A percentile compares a stretch with the other conserved stretches of the same genome.
Evolutionary conservation across 92 coral and sea anemone genomes (phyloP).

Genomic region (Phenganax subtilis): DNA sequence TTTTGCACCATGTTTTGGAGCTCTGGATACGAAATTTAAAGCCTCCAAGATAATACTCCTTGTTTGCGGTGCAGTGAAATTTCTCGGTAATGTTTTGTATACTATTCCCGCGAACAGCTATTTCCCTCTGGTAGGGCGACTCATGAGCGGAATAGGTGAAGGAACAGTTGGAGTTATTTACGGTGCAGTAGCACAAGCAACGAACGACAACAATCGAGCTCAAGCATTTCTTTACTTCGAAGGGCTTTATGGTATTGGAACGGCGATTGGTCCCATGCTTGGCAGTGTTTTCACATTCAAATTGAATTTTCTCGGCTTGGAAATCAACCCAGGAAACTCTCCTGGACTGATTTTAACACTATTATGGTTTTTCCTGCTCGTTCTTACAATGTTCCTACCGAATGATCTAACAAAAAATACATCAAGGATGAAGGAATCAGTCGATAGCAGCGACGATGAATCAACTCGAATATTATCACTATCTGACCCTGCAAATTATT

Average conservation of each 20-base stretch:
- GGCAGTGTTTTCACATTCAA: not conserved
- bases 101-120: not conserved
- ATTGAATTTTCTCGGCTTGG: not conserved
- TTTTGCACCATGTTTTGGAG: not conserved
- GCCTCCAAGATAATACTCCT: not conserved
- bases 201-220: not conserved
- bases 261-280: not conserved
- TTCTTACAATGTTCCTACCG: not conserved
- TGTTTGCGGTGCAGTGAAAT: not conserved
- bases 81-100: not conserved
- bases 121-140: slow-evolving; percentile 1
- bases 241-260: not conserved
- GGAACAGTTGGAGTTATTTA: not conserved
- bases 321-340: not conserved
- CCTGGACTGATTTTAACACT: slow-evolving; percentile 2
- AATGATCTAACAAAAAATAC: not conserved
- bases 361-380: not conserved
- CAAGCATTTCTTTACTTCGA: slow-evolving; percentile 4
- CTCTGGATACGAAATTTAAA: not conserved
- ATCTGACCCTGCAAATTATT: not conserved
- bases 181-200: not conserved
- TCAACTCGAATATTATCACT: not conserved
- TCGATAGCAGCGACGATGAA: not conserved
- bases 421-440: not conserved
- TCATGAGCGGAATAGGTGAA: not conserved